phyloP scores from a whole-genome alignment of 1,140 invertebrate species.

The Hypothenemus hampei region DNA sequence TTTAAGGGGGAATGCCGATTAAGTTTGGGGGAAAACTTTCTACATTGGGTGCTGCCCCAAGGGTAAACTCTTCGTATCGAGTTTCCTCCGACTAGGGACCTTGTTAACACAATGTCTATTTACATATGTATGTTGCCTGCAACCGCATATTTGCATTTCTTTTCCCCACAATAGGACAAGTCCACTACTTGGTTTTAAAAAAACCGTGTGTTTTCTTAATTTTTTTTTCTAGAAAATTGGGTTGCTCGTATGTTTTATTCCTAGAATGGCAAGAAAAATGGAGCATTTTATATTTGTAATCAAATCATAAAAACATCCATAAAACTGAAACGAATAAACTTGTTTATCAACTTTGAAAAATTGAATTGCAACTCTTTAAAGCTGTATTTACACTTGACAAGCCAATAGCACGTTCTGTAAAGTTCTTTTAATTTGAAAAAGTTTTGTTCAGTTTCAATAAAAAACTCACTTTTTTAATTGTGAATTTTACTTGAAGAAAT shows the following conservation, averaged over 20 bases:
- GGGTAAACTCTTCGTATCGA: constrained; percentile 8
- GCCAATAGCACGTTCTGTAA: no score
- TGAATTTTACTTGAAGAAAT: no score
- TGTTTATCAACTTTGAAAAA: no score
- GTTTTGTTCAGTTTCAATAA: no score
- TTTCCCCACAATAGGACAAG: background rate
- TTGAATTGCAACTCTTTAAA: no score
- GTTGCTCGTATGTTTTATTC: background rate
- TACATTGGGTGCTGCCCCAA: constrained; percentile 1
- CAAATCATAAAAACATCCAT: background rate
- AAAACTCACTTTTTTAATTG: no score
- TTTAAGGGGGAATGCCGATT: constrained; percentile 7
- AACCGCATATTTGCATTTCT: background rate
- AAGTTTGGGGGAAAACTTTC: constrained; percentile 8
- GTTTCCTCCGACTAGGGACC: constrained; percentile 1
- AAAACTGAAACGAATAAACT: no score
- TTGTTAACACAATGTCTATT: constrained; percentile 12
- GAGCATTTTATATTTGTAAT: background rate
- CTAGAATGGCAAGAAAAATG: background rate
- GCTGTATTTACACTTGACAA: no score
- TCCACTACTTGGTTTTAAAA: no score
- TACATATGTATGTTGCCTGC: constrained; percentile 5
- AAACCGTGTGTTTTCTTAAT: background rate
- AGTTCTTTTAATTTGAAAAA: no score
- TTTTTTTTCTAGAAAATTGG: background rate